phyloP scores from a whole-genome alignment of 2,888 invertebrate genomes.

The Hartigia nigra region DNA sequence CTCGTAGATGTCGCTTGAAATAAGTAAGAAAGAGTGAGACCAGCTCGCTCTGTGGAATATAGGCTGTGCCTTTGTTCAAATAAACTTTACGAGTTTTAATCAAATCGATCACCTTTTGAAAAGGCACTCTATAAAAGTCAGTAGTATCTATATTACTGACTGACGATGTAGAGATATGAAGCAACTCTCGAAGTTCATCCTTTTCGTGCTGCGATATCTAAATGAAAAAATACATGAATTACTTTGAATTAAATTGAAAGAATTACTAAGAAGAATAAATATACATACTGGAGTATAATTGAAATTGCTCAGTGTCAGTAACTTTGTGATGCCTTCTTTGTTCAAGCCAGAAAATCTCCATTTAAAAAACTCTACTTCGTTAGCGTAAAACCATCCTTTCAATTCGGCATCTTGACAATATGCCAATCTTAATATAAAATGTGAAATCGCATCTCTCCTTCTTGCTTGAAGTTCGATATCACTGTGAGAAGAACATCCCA shows the following conservation, averaged over 20 bases:
- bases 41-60: conserved; percentile 86
- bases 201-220: conserved; percentile 77
- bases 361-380: conserved; percentile 91
- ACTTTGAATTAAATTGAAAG: background rate
- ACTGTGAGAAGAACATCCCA: conserved; percentile 67
- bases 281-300: conserved; percentile 70
- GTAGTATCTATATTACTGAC: conserved; percentile 70
- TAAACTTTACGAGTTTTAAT: conserved; percentile 83
- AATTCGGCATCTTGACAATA: conserved; percentile 91
- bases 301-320: conserved; percentile 77
- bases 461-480: conserved; percentile 76
- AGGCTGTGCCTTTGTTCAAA: conserved; percentile 85
- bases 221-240: background rate
- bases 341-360: conserved; percentile 78
- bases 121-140: conserved; percentile 86
- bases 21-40: conserved; percentile 83
- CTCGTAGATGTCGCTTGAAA: conserved; percentile 78
- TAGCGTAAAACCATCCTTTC: conserved; percentile 86
- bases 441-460: conserved; percentile 88
- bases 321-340: conserved; percentile 73
- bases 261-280: background rate
- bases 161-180: conserved; percentile 72
- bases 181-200: conserved; percentile 70
- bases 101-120: conserved; percentile 87
- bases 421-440: conserved; percentile 91